phyloP scores from a whole-genome alignment of 2,113 vertebrate genomes.

The Galbula dea region DNA sequence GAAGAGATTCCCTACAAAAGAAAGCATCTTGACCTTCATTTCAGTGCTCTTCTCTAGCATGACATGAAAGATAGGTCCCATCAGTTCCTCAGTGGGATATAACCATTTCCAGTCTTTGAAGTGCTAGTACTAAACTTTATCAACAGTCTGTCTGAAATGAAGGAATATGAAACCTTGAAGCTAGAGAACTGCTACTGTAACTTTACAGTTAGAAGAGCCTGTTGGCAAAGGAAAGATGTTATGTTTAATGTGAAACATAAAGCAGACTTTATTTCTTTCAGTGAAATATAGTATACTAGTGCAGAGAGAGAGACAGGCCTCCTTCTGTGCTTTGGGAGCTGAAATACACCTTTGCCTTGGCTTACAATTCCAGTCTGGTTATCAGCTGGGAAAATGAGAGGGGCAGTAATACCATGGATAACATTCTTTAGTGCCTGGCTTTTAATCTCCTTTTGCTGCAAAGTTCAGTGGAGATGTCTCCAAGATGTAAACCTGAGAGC shows the following conservation, averaged over 20 bases:
- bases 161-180: conserved; percentile 54
- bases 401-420: neutral
- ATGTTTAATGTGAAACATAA: neutral
- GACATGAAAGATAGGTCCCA: conserved; percentile 36
- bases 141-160: conserved; percentile 55
- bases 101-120: conserved; percentile 64
- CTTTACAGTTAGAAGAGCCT: conserved; percentile 32
- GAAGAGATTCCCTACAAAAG: conserved; percentile 40
- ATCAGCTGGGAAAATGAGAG: neutral
- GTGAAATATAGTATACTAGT: neutral
- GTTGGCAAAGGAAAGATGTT: neutral
- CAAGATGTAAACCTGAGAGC: neutral
- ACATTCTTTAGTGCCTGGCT: neutral
- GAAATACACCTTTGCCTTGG: neutral
- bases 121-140: conserved; percentile 60
- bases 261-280: neutral
- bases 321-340: neutral
- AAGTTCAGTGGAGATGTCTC: neutral
- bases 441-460: neutral
- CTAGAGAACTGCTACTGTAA: conserved; percentile 55
- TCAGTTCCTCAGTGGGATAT: conserved; percentile 22
- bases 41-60: neutral
- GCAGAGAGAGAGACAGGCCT: neutral
- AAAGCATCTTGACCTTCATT: conserved; percentile 9
- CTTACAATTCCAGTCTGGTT: neutral